A percentile compares a stretch with the other conserved stretches of the same genome.
Conservation (phyloP, 2,888 invertebrate species). For the Rhyacophila evoluta region DNA sequence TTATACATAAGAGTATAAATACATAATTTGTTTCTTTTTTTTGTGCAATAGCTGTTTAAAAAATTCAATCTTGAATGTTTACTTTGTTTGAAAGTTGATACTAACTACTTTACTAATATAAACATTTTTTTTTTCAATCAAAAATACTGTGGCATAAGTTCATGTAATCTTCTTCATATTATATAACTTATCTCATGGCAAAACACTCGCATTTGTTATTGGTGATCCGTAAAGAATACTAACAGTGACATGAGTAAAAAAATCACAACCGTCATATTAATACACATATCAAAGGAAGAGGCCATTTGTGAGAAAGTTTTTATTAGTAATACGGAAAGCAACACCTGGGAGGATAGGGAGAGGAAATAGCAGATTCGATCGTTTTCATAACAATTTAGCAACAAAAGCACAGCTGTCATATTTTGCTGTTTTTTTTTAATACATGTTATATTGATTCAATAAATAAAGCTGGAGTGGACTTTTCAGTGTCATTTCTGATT, state of each 20-base stretch:
- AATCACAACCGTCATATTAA: neutral
- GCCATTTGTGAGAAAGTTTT: neutral
- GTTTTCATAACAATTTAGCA: neutral
- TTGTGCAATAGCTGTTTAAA: too few relatives aligned
- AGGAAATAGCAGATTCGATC: neutral
- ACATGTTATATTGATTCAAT: neutral
- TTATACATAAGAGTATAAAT: too few relatives aligned
- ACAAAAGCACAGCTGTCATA: constrained; percentile 38
- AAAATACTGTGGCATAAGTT: too few relatives aligned
- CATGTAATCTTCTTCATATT: too few relatives aligned
- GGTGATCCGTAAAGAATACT: neutral
- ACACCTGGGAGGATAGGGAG: neutral
- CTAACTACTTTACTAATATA: too few relatives aligned
- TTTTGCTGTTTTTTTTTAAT: constrained; percentile 35
- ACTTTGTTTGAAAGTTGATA: too few relatives aligned
- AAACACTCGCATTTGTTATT: neutral
- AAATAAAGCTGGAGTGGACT: neutral
- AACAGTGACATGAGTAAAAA: neutral
- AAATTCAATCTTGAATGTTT: too few relatives aligned
- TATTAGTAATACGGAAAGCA: neutral
- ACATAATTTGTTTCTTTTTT: too few relatives aligned
- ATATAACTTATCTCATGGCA: neutral
- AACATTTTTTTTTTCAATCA: too few relatives aligned
- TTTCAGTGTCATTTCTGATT: constrained; percentile 9
- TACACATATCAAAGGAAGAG: neutral